Percentiles rank a stretch among this genome's conserved stretches.
Evolutionary conservation across 2,888 invertebrate genomes (phyloP).

Genomic region (Apomyelois bistriatella): DNA sequence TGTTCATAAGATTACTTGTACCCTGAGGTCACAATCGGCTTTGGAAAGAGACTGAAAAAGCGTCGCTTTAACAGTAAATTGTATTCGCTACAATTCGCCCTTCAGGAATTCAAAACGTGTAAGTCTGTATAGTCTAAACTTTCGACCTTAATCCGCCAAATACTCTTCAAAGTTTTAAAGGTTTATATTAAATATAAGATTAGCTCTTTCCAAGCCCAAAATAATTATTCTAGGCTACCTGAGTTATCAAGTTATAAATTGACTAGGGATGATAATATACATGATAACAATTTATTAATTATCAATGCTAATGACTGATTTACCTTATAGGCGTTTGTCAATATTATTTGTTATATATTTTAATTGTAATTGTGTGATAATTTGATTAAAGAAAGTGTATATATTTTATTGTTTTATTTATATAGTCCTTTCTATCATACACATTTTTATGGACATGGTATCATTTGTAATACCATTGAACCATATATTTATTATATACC

Average conservation of each 20-base stretch:
- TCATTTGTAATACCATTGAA: background rate
- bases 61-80: no score
- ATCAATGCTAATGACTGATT: slow-evolving; percentile 23
- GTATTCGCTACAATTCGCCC: no score
- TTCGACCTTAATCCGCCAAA: no score
- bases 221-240: background rate
- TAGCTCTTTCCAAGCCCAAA: no score
- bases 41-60: no score
- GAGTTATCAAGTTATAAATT: slow-evolving; percentile 6
- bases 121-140: no score
- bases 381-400: slow-evolving; percentile 18
- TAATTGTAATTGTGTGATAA: slow-evolving; percentile 17
- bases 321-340: slow-evolving; percentile 23
- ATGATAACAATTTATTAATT: slow-evolving; percentile 3
- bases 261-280: slow-evolving; percentile 4
- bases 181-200: no score
- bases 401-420: slow-evolving; percentile 9
- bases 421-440: background rate
- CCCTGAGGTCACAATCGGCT: no score
- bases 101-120: no score
- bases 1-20: background rate
- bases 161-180: no score
- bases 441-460: background rate
- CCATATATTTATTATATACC: no score
- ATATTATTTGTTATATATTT: slow-evolving; percentile 16